These are phyloP conservation scores for Psilopogon haemacephalus DNA, from an alignment of 2,113 vertebrate genomes.

Conservation along the genomic window DNA sequence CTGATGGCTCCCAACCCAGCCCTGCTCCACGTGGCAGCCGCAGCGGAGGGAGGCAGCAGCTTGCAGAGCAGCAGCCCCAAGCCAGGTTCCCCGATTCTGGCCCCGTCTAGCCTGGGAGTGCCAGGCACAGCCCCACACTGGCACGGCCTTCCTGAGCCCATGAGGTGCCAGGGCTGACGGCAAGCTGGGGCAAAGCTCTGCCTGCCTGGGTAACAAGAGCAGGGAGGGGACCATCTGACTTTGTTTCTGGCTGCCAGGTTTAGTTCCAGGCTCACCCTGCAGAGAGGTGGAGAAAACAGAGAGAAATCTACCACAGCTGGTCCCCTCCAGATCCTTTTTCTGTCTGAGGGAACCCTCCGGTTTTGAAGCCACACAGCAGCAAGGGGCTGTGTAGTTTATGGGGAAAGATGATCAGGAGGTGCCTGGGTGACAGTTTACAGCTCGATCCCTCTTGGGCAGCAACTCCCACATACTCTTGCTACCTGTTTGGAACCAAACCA, in stretches of 20 bases:
- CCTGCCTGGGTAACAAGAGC: background rate
- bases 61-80: background rate
- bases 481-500: background rate
- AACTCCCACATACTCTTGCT: background rate
- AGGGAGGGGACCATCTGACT: background rate
- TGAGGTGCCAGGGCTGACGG: accelerated
- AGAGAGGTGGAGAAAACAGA: background rate
- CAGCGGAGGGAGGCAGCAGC: background rate
- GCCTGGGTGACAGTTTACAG: background rate
- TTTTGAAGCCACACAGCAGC: background rate
- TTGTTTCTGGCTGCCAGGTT: background rate
- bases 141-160: background rate
- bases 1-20: background rate
- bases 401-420: background rate
- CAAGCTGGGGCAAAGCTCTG: background rate
- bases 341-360: background rate
- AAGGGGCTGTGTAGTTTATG: accelerated
- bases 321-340: background rate
- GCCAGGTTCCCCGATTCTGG: accelerated
- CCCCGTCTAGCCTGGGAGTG: background rate
- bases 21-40: background rate
- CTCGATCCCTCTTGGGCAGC: background rate
- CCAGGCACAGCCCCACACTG: accelerated
- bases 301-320: background rate
- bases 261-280: background rate